Conservation (phyloP, 2,797 vertebrate genomes). For the Argentina silus region DNA sequence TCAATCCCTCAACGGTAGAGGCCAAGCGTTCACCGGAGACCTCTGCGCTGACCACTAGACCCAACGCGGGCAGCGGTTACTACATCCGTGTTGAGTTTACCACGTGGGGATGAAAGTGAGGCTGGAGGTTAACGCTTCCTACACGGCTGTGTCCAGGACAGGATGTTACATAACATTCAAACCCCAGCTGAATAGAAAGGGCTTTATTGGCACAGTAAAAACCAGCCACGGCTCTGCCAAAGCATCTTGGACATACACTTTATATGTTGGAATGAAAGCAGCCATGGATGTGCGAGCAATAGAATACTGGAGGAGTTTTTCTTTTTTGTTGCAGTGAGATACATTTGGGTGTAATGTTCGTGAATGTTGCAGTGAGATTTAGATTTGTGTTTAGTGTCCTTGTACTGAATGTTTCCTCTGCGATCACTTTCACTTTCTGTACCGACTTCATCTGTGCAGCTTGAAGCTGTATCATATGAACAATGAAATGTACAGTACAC, state of each 20-base stretch:
- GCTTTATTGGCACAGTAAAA: slow-evolving; percentile 48
- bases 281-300: slow-evolving; percentile 25
- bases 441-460: background rate
- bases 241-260: slow-evolving; percentile 38
- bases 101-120: slow-evolving; percentile 35
- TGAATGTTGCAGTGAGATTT: background rate
- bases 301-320: too few relatives aligned
- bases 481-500: too few relatives aligned
- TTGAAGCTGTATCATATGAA: background rate
- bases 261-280: slow-evolving; percentile 40
- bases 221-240: slow-evolving; percentile 36
- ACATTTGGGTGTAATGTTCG: slow-evolving; percentile 27
- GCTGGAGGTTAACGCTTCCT: slow-evolving; percentile 47
- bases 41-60: slow-evolving; percentile 2
- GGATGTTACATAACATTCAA: slow-evolving; percentile 53
- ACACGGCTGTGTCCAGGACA: slow-evolving; percentile 41
- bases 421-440: background rate
- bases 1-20: background rate
- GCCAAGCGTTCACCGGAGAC: slow-evolving; percentile 20
- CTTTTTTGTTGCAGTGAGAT: slow-evolving; percentile 27
- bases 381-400: too few relatives aligned
- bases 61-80: too few relatives aligned
- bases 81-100: slow-evolving; percentile 10
- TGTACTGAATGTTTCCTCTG: background rate
- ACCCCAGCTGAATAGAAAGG: slow-evolving; percentile 42